These are phyloP conservation scores for Progne subis DNA, from an alignment of 2,113 vertebrate genomes.

Conservation along the genomic window DNA sequence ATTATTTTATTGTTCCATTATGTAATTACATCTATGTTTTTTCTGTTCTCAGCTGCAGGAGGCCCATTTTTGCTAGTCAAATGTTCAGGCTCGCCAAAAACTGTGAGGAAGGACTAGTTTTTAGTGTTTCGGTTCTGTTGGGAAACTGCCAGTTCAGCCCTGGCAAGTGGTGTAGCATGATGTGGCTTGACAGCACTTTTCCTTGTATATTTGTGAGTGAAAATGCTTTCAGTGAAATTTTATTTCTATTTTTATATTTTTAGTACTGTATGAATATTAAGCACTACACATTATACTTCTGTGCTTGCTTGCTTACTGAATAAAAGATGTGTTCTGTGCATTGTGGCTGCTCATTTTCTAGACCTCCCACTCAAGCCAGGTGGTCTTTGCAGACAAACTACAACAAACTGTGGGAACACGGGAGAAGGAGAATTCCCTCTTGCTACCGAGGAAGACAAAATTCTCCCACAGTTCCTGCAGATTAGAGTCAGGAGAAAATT, in stretches of 20 bases:
- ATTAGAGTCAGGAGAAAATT: neutral
- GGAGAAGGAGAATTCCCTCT: neutral
- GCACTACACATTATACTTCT: conserved; percentile 52
- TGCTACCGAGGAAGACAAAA: neutral
- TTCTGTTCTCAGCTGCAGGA: neutral
- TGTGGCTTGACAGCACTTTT: conserved; percentile 66
- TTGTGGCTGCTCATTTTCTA: conserved; percentile 10
- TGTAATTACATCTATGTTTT: neutral
- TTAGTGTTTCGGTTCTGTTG: neutral
- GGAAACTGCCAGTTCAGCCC: conserved; percentile 32
- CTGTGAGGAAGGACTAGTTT: neutral
- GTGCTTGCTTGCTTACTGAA: conserved; percentile 76
- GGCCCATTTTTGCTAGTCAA: neutral
- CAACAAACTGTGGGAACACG: neutral
- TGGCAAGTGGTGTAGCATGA: conserved; percentile 40
- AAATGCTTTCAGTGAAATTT: conserved; percentile 76
- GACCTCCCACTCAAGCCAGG: neutral
- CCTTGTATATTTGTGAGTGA: conserved; percentile 66
- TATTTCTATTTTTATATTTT: conserved; percentile 80
- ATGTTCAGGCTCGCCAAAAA: neutral
- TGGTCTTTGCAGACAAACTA: neutral
- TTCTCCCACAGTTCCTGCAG: neutral
- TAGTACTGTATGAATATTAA: conserved; percentile 69
- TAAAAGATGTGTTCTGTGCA: conserved; percentile 71
- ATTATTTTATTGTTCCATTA: neutral